A percentile compares a stretch with the other conserved stretches of the same genome.
Conservation (phyloP, 1,140 invertebrate species). For the Zaprionus tsacasi region DNA sequence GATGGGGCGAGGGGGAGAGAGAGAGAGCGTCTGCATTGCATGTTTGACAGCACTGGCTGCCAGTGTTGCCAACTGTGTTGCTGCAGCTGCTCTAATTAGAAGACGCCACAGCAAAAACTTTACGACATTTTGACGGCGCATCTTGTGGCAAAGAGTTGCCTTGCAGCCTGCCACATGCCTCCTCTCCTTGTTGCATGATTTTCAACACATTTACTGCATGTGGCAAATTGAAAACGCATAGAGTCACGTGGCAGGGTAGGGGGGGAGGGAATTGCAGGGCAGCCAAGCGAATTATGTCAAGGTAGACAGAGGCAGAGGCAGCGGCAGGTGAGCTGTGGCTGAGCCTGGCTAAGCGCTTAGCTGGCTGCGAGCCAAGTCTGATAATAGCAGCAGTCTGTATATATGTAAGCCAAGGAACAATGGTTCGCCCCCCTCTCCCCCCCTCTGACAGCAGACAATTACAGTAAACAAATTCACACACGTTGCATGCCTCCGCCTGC, state of each 20-base stretch:
- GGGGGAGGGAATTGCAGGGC: not conserved
- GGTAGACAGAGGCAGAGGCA: not conserved
- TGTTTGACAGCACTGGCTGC: not conserved
- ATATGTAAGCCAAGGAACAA: constrained; percentile 33
- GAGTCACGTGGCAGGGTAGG: not conserved
- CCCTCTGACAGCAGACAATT: constrained; percentile 68
- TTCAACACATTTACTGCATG: constrained; percentile 72
- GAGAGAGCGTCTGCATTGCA: not conserved
- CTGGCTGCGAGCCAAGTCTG: not conserved
- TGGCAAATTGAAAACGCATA: constrained; percentile 78
- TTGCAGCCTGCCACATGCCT: not conserved
- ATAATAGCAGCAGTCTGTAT: constrained; percentile 3
- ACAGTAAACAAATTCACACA: constrained; percentile 82
- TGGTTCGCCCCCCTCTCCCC: constrained; percentile 10
- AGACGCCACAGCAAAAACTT: constrained; percentile 31
- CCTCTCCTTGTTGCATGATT: constrained; percentile 49
- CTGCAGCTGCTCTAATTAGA: constrained; percentile 53
- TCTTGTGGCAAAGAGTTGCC: not conserved
- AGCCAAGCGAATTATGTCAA: constrained; percentile 8
- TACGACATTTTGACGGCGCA: constrained; percentile 46
- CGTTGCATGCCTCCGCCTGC: constrained; percentile 52
- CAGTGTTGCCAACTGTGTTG: not conserved
- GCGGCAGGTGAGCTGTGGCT: not conserved
- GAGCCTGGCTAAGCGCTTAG: constrained; percentile 2
- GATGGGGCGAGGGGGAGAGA: not conserved